Conservation (phyloP, 2,888 invertebrate species). For the Drosophila villosipedis region DNA sequence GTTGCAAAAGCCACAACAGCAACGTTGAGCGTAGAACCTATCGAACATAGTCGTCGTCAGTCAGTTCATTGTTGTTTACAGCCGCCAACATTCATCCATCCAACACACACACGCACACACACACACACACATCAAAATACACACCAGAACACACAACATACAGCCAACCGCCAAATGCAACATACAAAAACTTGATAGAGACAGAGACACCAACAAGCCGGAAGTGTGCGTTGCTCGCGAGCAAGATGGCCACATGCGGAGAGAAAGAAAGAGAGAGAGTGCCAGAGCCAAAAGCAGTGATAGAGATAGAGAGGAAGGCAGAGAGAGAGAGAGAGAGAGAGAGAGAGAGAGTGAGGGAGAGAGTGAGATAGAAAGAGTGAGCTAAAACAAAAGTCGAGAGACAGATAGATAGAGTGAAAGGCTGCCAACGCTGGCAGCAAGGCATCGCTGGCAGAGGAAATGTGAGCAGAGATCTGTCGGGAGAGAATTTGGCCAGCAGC, state of each 20-base stretch:
- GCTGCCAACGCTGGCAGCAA: conserved; percentile 14
- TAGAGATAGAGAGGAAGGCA: conserved; percentile 9
- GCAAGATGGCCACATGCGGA: conserved; percentile 26
- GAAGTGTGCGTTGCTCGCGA: conserved; percentile 53
- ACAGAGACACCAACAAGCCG: conserved; percentile 66
- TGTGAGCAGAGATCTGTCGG: conserved; percentile 60
- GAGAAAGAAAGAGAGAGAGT: conserved; percentile 3
- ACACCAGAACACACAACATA: conserved; percentile 25
- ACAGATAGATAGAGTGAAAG: conserved; percentile 20
- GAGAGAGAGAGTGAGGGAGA: conserved; percentile 17
- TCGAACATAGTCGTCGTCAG: conserved; percentile 33
- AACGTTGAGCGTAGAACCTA: conserved; percentile 42
- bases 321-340: conserved; percentile 9
- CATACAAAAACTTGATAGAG: conserved; percentile 54
- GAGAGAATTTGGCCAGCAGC: conserved; percentile 52
- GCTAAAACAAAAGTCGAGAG: background rate
- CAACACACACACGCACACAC: conserved; percentile 10
- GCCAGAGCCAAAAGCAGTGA: conserved; percentile 6
- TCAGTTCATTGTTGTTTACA: conserved; percentile 74
- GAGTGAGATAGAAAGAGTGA: conserved; percentile 9
- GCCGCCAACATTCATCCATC: conserved; percentile 45
- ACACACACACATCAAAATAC: background rate
- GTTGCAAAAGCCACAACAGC: conserved; percentile 48
- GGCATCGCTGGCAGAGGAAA: conserved; percentile 31
- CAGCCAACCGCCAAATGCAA: conserved; percentile 54